Evolutionary conservation across 2,888 invertebrate species (phyloP), one percentile per base, ranked within the genome.

Genomic region (Ceraclea dissimilis): DNA sequence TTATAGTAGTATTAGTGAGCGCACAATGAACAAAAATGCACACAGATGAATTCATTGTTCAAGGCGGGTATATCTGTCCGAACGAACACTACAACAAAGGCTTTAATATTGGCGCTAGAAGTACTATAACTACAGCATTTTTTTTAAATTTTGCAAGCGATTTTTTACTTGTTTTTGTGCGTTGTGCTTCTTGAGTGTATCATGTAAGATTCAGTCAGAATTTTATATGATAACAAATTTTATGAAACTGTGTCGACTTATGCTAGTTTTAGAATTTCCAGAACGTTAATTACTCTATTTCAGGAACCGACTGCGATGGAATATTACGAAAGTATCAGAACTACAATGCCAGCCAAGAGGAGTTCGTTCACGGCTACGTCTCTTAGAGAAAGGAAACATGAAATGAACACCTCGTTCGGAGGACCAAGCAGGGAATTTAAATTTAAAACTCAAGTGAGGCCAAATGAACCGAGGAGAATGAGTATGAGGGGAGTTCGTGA

Each of bases 401-500:
- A 26, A n/a, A 8, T 62, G n/a, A 50, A 67, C 63, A 64, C 53
- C 2, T 33, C 49, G 13, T 54, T 47, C 26, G 56, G 46, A 11
- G 56, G 56, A 13, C 51, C 51, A 2, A 49, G 56, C 21, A 51
- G 62, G 59, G 61, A 65, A 64, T 52, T 60, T 65, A 56, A 64
- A 71, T 61, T 70, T 71, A 51, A 72, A 68, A 61, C 67, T 70
- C 56, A 70, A 71, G 48, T 67, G 67, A 56, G 64, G 63, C 54
- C 66, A 70, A 47, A 70, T 68, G 39, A 17, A 5, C 49, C 16
- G 16, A 34, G 43, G 21, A 18, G 51, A 19, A 10, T 33, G 8
- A 39, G 22, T 16, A 16, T 33, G 2, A 46, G 54, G 18, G 18
- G 65, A 63, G 60, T 65, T 57, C 68, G 69, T 58, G 71, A 69